Conservation (phyloP, 2,113 vertebrate species). For the Pardalotus punctatus region DNA sequence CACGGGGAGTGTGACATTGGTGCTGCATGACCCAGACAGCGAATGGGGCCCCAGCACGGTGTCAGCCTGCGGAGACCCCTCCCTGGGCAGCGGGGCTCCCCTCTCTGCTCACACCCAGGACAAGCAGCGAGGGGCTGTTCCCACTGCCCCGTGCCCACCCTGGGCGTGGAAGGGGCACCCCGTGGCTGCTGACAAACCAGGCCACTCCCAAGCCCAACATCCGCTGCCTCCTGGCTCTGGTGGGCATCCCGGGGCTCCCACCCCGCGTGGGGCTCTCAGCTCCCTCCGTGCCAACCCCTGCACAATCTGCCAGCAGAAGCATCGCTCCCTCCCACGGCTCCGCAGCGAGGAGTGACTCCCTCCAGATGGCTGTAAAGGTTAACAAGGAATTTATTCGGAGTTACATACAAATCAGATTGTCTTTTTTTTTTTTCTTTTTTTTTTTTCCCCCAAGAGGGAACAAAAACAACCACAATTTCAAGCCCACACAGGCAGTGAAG, state of each 20-base stretch:
- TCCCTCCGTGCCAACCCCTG: neutral
- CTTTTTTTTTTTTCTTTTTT: neutral
- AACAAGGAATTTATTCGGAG: constrained; percentile 62
- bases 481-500: constrained; percentile 56
- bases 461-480: constrained; percentile 64
- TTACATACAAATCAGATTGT: constrained; percentile 60
- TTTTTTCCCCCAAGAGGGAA: neutral
- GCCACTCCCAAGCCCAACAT: neutral
- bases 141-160: neutral
- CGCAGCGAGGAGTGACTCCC: constrained; percentile 6
- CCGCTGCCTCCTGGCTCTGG: rapidly evolving
- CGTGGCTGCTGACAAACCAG: neutral
- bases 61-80: rapidly evolving
- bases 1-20: rapidly evolving
- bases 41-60: rapidly evolving
- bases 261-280: neutral
- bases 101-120: neutral
- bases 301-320: neutral
- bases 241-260: rapidly evolving
- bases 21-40: neutral
- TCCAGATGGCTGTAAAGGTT: constrained; percentile 72
- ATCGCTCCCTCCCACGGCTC: neutral
- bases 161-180: neutral
- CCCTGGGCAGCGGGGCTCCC: neutral
- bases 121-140: neutral